phyloP scores from a whole-genome alignment of 2,113 vertebrate genomes.

The Ceyx melanurus region DNA sequence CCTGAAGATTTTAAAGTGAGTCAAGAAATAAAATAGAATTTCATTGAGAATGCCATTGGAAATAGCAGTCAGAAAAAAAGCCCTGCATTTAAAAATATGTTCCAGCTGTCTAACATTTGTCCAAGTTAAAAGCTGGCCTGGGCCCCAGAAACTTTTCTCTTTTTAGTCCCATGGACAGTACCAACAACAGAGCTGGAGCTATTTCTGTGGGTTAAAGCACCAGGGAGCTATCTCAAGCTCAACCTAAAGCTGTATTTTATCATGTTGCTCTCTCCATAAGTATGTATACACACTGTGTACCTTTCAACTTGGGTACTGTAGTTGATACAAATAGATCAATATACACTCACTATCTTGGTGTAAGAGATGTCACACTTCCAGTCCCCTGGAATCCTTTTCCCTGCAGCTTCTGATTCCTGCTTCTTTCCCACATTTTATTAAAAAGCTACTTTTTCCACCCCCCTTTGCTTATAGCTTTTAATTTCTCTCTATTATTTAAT shows the following conservation, averaged over 20 bases:
- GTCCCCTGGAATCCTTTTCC: not conserved
- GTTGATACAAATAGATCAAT: not conserved
- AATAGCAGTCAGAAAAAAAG: not conserved
- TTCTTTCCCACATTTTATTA: not conserved
- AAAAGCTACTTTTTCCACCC: not conserved
- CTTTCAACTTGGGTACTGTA: not conserved
- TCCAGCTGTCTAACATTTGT: not conserved
- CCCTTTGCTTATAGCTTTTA: conserved; percentile 21
- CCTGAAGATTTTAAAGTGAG: not conserved
- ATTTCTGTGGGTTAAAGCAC: not conserved
- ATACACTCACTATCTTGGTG: not conserved
- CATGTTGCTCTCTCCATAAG: not conserved
- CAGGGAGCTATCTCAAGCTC: not conserved
- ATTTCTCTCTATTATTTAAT: conserved; percentile 45
- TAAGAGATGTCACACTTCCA: not conserved
- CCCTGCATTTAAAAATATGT: not conserved
- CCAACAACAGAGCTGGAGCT: not conserved
- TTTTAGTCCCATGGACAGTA: not conserved
- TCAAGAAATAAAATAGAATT: not conserved
- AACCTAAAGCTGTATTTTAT: not conserved
- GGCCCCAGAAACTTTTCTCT: not conserved
- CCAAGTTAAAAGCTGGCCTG: not conserved
- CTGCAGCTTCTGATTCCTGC: not conserved
- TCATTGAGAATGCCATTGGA: not conserved
- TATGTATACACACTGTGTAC: not conserved